phyloP scores from a whole-genome alignment of 2,797 vertebrate species.

The Denticeps clupeoides region DNA sequence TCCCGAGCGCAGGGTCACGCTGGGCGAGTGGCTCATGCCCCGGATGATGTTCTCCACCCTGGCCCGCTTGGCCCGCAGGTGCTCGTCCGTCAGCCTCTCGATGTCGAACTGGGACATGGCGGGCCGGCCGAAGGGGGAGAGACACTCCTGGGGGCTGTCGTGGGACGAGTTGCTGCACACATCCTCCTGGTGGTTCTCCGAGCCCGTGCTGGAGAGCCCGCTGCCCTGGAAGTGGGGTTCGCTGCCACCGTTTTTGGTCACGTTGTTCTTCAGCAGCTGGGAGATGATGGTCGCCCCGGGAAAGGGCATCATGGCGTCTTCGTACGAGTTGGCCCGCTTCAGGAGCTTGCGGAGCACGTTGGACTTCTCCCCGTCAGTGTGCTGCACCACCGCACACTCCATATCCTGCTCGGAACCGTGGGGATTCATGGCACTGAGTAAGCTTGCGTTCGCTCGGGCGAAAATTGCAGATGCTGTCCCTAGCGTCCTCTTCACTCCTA shows the following conservation, averaged over 20 bases:
- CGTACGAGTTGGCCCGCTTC: slow-evolving; percentile 96
- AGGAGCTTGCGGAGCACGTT: slow-evolving; percentile 96
- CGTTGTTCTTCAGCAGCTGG: slow-evolving; percentile 96
- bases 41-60: slow-evolving; percentile 98
- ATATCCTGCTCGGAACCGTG: slow-evolving; percentile 87
- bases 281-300: slow-evolving; percentile 97
- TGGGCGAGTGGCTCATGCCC: slow-evolving; percentile 96
- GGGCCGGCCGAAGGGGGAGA: slow-evolving; percentile 82
- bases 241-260: slow-evolving; percentile 90
- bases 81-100: slow-evolving; percentile 91
- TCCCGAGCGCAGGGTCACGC: slow-evolving; percentile 63
- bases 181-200: slow-evolving; percentile 93
- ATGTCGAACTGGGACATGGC: slow-evolving; percentile 84
- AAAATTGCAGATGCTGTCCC: slow-evolving; percentile 82
- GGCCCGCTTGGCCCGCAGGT: slow-evolving; percentile 93
- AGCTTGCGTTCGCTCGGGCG: slow-evolving; percentile 75
- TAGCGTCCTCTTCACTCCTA: slow-evolving; percentile 98
- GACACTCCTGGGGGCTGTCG: slow-evolving; percentile 90
- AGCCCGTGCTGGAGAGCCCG: slow-evolving; percentile 90
- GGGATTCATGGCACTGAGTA: slow-evolving; percentile 93
- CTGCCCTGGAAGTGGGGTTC: slow-evolving; percentile 94
- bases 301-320: slow-evolving; percentile 95
- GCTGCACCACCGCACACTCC: slow-evolving; percentile 85
- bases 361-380: slow-evolving; percentile 88
- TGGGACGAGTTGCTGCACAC: slow-evolving; percentile 91